phyloP scores from a whole-genome alignment of 2,113 vertebrate genomes.

The Microtus ochrogaster region DNA sequence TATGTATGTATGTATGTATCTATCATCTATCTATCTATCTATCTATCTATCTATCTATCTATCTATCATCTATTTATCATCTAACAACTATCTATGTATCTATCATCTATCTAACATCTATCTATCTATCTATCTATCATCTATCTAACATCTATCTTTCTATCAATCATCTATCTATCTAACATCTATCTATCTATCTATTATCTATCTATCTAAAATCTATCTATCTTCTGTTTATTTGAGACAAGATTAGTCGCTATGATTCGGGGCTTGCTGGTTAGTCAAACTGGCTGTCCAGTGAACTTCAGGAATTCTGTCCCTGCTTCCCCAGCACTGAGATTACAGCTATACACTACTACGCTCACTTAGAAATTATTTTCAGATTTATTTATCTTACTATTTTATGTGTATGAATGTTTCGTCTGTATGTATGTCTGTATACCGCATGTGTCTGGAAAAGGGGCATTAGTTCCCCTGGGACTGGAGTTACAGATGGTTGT shows the following conservation, averaged over 20 bases:
- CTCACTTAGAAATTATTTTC: neutral
- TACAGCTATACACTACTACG: neutral
- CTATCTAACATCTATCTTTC: too few relatives aligned
- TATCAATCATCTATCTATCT: too few relatives aligned
- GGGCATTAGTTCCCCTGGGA: neutral
- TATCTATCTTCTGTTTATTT: neutral
- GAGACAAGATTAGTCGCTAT: neutral
- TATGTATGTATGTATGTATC: too few relatives aligned
- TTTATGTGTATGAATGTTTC: neutral
- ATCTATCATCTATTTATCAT: too few relatives aligned
- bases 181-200: too few relatives aligned
- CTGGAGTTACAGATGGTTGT: neutral
- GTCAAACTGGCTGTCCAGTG: neutral
- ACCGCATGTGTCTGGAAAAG: neutral
- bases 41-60: too few relatives aligned
- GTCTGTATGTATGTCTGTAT: neutral
- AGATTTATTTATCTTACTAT: neutral
- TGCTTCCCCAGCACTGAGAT: neutral
- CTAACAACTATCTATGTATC: too few relatives aligned
- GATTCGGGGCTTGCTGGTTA: neutral
- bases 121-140: too few relatives aligned
- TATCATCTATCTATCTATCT: too few relatives aligned
- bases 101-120: too few relatives aligned
- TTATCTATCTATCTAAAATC: too few relatives aligned
- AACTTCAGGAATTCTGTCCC: neutral